phyloP scores from a whole-genome alignment of 2,113 vertebrate species.

The Cyphomyrus discorhynchus region DNA sequence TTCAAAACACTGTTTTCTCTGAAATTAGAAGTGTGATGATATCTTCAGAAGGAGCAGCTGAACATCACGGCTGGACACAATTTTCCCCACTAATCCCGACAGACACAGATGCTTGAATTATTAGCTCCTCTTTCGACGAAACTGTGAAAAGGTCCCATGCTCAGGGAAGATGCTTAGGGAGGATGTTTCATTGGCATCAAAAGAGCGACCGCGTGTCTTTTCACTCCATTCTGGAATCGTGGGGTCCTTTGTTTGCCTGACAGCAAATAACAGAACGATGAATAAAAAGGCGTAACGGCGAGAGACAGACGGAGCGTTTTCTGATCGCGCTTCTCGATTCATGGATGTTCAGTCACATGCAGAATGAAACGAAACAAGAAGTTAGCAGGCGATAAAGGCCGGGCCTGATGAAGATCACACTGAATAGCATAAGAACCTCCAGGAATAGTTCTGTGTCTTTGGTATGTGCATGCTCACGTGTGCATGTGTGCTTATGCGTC shows the following conservation, averaged over 20 bases:
- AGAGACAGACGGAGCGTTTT: neutral
- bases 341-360: neutral
- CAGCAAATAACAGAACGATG: neutral
- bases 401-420: neutral
- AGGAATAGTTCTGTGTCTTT: neutral
- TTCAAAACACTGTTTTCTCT: neutral
- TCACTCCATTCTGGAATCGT: neutral
- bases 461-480: neutral
- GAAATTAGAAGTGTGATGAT: neutral
- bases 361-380: neutral
- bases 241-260: neutral
- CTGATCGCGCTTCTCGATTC: neutral
- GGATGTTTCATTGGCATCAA: neutral
- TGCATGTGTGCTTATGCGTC: neutral
- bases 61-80: neutral
- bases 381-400: neutral
- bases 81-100: neutral
- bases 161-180: neutral
- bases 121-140: neutral
- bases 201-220: neutral
- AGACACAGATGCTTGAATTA: neutral
- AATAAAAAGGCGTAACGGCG: neutral
- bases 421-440: neutral
- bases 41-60: neutral
- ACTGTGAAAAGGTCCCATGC: neutral